Evolutionary conservation across 2,888 invertebrate species (phyloP).

Genomic region (Cephus runcator): DNA sequence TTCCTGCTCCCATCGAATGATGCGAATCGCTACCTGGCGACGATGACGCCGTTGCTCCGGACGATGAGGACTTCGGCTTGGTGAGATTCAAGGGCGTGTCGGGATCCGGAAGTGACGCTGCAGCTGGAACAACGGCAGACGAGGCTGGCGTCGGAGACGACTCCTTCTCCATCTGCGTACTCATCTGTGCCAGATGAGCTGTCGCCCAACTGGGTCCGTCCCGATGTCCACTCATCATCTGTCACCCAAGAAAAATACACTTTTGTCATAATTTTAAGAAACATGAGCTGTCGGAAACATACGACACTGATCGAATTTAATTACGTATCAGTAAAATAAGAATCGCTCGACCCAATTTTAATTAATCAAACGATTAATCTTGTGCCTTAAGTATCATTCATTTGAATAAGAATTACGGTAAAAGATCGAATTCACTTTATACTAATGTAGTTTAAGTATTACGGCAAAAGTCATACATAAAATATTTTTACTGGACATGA

Average conservation of each 20-base stretch:
- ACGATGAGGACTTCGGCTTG: conserved; percentile 78
- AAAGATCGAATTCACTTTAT: too few relatives aligned
- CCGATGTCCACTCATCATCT: conserved; percentile 70
- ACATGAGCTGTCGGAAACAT: neutral
- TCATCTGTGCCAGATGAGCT: conserved; percentile 79
- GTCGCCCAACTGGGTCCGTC: conserved; percentile 74
- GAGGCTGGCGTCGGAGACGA: conserved; percentile 60
- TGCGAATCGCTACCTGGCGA: conserved; percentile 69
- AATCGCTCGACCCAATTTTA: neutral
- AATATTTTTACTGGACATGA: too few relatives aligned
- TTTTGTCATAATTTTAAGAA: neutral
- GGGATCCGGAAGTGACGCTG: conserved; percentile 70
- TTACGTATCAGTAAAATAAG: neutral
- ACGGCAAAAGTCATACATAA: too few relatives aligned
- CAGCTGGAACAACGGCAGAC: conserved; percentile 57
- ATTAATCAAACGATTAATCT: neutral
- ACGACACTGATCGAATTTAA: neutral
- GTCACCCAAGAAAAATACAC: neutral
- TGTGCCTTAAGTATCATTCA: neutral
- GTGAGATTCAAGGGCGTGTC: conserved; percentile 90
- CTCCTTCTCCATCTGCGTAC: conserved; percentile 65
- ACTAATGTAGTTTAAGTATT: neutral
- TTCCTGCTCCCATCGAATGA: conserved; percentile 63
- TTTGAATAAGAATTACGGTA: neutral
- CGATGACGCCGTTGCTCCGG: conserved; percentile 61